A percentile compares a stretch with the other conserved stretches of the same genome.
Evolutionary conservation across 2,113 vertebrate species (phyloP).

Genomic region (Crotophaga sulcirostris): DNA sequence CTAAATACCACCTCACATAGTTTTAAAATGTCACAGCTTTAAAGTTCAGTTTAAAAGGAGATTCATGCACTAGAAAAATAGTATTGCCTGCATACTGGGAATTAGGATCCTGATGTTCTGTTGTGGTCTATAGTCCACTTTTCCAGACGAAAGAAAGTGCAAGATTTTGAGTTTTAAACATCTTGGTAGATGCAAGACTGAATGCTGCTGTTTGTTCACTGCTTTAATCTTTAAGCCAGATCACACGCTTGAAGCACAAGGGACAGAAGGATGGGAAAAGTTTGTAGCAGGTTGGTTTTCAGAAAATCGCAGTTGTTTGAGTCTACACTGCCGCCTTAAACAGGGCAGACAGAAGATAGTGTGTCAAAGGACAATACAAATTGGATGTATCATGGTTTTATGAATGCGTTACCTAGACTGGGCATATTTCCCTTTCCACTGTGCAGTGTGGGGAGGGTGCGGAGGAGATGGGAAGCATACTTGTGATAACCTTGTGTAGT

Average conservation of each 20-base stretch:
- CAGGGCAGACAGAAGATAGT: neutral
- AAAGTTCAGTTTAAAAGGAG: neutral
- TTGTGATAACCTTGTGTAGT: neutral
- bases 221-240: neutral
- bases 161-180: neutral
- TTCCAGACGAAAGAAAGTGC: neutral
- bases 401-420: neutral
- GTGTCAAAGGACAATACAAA: neutral
- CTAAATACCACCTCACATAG: neutral
- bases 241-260: neutral
- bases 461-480: neutral
- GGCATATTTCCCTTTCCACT: neutral
- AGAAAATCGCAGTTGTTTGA: neutral
- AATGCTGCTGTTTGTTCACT: neutral
- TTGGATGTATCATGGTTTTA: accelerated
- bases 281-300: neutral
- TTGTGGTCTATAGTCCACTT: neutral
- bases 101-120: neutral
- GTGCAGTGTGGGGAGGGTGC: neutral
- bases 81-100: neutral
- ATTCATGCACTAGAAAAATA: neutral
- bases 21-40: constrained; percentile 15
- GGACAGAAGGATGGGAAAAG: neutral
- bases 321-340: neutral
- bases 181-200: neutral